Percentiles rank a stretch among this genome's conserved stretches.
Conservation (phyloP, 53 echinoderm and acorn worm genomes). For the Echinarachnius parma region DNA sequence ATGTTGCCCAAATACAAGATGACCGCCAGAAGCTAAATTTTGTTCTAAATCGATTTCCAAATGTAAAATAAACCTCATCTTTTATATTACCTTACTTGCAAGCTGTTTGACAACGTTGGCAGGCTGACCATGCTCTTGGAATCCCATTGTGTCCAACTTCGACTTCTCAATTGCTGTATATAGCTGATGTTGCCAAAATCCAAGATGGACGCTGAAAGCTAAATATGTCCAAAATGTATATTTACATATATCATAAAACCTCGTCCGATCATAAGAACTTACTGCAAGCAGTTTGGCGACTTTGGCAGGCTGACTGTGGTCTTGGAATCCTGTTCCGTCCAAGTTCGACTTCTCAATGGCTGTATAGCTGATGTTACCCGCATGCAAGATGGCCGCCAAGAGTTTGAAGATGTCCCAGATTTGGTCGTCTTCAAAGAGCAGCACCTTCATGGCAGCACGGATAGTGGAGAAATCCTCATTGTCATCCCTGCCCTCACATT, state of each 20-base stretch:
- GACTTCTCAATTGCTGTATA: slow-evolving; percentile 68
- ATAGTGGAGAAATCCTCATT: slow-evolving; percentile 84
- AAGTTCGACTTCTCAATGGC: slow-evolving; percentile 78
- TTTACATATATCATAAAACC: not conserved
- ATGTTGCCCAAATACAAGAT: too few species aligned
- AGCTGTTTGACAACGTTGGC: slow-evolving; percentile 71
- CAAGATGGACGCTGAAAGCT: slow-evolving; percentile 80
- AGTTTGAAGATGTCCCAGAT: slow-evolving; percentile 95
- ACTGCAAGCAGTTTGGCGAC: slow-evolving; percentile 84
- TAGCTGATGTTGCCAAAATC: slow-evolving; percentile 89
- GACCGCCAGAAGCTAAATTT: too few species aligned
- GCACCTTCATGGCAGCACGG: slow-evolving; percentile 92
- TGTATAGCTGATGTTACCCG: slow-evolving; percentile 82
- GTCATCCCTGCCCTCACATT: slow-evolving; percentile 88
- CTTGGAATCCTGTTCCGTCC: slow-evolving; percentile 74
- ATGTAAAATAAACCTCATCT: too few species aligned
- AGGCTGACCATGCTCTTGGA: slow-evolving; percentile 57
- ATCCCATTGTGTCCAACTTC: slow-evolving; percentile 81
- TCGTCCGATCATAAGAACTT: not conserved
- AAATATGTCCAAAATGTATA: slow-evolving; percentile 86
- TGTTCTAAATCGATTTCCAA: too few species aligned
- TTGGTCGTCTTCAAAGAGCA: slow-evolving; percentile 73
- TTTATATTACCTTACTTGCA: slow-evolving; percentile 44
- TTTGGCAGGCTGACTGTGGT: slow-evolving; percentile 54
- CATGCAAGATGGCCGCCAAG: slow-evolving; percentile 79